These are phyloP conservation scores for Aspidoscelis tigris DNA, from an alignment of 2,113 vertebrate species.

Conservation along the genomic window DNA sequence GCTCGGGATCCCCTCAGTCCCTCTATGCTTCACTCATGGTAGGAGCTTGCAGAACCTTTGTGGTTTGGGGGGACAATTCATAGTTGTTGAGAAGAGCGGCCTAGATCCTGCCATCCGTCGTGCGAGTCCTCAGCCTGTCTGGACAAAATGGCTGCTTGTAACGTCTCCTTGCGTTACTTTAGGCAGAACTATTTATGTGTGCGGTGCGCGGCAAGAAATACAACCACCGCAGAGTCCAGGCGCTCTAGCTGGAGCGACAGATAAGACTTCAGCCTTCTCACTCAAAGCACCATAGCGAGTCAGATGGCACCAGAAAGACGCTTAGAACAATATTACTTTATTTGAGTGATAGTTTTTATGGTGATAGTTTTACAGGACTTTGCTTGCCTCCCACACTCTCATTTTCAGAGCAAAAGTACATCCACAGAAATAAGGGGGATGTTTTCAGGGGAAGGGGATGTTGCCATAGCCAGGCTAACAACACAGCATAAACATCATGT, in stretches of 20 bases:
- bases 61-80: neutral
- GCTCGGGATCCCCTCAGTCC: too few relatives aligned
- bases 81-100: neutral
- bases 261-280: neutral
- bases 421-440: too few relatives aligned
- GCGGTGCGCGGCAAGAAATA: neutral
- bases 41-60: too few relatives aligned
- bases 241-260: neutral
- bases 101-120: too few relatives aligned
- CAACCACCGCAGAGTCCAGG: neutral
- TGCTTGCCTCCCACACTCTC: too few relatives aligned
- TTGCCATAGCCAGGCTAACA: neutral
- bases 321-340: conserved; percentile 1
- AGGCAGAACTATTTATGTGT: neutral
- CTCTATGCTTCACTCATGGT: too few relatives aligned
- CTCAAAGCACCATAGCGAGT: neutral
- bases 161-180: neutral
- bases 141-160: too few relatives aligned
- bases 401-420: too few relatives aligned
- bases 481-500: neutral
- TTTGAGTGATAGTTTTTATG: neutral
- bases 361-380: neutral
- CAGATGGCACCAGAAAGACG: neutral
- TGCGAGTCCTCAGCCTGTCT: neutral
- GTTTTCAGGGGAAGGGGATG: neutral